A percentile compares a stretch with the other conserved stretches of the same genome.
phyloP scores from a whole-genome alignment of 2,113 vertebrate genomes.

The Gallinago jamesoni region DNA sequence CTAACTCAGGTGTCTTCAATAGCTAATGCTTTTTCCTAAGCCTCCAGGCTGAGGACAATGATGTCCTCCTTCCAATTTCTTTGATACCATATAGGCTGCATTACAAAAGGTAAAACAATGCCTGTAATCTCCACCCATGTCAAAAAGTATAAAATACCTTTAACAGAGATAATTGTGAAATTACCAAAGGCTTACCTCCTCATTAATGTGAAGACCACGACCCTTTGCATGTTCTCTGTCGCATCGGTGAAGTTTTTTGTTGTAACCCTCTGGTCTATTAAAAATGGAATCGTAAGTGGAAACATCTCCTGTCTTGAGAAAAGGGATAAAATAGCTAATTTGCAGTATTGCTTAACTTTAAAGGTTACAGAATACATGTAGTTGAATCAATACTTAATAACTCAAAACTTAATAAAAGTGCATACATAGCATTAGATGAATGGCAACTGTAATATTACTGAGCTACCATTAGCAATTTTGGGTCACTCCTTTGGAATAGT shows the following conservation, averaged over 20 bases:
- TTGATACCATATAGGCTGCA: background rate
- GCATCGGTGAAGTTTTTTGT: slow-evolving; percentile 66
- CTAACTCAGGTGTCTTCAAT: background rate
- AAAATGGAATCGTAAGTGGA: slow-evolving; percentile 75
- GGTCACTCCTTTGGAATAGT: background rate
- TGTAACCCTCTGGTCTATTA: slow-evolving; percentile 53
- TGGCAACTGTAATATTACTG: background rate
- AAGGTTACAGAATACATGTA: background rate
- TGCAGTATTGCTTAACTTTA: background rate
- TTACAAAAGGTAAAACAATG: background rate
- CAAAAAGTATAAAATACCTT: background rate
- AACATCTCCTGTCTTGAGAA: slow-evolving; percentile 67
- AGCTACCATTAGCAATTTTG: background rate
- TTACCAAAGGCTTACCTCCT: slow-evolving; percentile 70
- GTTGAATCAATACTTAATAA: background rate
- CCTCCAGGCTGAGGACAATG: background rate
- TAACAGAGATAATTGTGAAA: background rate
- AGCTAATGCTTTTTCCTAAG: background rate
- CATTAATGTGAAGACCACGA: slow-evolving; percentile 64
- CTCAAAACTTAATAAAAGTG: background rate
- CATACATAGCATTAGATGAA: background rate
- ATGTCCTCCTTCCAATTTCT: background rate
- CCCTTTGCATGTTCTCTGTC: slow-evolving; percentile 71
- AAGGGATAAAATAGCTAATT: background rate
- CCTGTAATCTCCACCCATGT: background rate